phyloP scores from a whole-genome alignment of 2,113 vertebrate species.

The Hystrix cristata region DNA sequence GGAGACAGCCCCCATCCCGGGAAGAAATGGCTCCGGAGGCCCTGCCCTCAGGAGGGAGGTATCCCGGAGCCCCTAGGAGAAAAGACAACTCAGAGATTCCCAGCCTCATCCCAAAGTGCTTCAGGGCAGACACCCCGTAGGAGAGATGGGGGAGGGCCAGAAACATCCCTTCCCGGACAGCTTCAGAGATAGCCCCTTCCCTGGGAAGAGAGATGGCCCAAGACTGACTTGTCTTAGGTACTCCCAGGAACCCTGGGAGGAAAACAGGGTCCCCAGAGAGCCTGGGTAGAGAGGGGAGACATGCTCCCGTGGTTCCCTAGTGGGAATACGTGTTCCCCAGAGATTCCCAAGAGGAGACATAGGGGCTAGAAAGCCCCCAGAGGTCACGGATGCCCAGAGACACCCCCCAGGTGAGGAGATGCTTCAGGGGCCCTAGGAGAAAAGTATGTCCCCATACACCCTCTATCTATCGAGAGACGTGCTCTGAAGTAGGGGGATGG shows the following conservation, averaged over 20 bases:
- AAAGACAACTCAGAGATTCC: slow-evolving; percentile 73
- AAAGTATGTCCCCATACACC: slow-evolving; percentile 70
- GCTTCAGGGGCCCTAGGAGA: slow-evolving; percentile 69
- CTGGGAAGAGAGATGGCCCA: slow-evolving; percentile 74
- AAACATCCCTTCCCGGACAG: slow-evolving; percentile 67
- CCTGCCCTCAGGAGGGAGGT: slow-evolving; percentile 64
- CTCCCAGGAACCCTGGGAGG: slow-evolving; percentile 76
- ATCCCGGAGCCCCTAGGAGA: slow-evolving; percentile 57
- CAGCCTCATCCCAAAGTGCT: slow-evolving; percentile 71
- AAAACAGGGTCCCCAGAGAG: slow-evolving; percentile 79
- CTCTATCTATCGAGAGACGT: slow-evolving; percentile 72
- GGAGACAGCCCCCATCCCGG: slow-evolving; percentile 61
- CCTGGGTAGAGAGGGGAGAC: slow-evolving; percentile 71
- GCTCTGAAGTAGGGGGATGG: slow-evolving; percentile 68
- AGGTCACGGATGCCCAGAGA: slow-evolving; percentile 75
- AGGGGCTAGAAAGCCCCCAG: slow-evolving; percentile 62
- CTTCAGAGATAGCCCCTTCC: slow-evolving; percentile 72
- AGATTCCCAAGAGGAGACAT: slow-evolving; percentile 74
- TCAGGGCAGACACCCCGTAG: slow-evolving; percentile 58
- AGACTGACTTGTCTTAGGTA: slow-evolving; percentile 77
- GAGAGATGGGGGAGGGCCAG: slow-evolving; percentile 47
- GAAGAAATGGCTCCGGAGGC: slow-evolving; percentile 78
- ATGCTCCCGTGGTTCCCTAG: slow-evolving; percentile 66
- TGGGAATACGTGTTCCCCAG: slow-evolving; percentile 59
- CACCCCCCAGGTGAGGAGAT: slow-evolving; percentile 62